These are phyloP conservation scores for Salmo trutta DNA, from an alignment of 2,797 vertebrate species.

Conservation along the genomic window DNA sequence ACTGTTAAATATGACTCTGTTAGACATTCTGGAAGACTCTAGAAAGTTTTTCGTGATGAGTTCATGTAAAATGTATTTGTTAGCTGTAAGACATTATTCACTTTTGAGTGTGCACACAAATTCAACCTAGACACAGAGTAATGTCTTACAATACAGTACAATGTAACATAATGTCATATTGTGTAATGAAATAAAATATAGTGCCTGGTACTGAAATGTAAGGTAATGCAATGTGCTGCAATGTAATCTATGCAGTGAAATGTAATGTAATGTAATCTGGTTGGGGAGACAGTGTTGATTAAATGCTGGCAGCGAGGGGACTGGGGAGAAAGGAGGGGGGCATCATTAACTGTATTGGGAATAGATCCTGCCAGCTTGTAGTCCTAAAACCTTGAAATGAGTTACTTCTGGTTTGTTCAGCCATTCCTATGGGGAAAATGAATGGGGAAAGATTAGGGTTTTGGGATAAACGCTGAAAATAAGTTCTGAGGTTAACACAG, in stretches of 20 bases:
- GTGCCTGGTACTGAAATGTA: neutral
- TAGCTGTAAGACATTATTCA: neutral
- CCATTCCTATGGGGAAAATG: no score
- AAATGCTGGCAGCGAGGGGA: neutral
- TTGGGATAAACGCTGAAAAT: no score
- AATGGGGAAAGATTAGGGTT: no score
- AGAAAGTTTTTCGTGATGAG: neutral
- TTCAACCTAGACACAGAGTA: neutral
- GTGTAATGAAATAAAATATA: neutral
- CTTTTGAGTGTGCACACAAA: neutral
- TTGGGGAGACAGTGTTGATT: constrained; percentile 25
- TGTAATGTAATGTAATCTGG: constrained; percentile 41
- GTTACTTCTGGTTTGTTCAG: no score
- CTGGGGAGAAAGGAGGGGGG: neutral
- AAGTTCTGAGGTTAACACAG: no score
- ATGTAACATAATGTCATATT: neutral
- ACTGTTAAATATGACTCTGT: neutral
- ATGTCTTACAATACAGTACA: constrained; percentile 20
- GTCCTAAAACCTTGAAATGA: no score
- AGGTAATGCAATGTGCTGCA: constrained; percentile 9
- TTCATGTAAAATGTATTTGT: neutral
- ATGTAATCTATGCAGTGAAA: constrained; percentile 29
- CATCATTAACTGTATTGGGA: neutral
- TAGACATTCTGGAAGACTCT: neutral
- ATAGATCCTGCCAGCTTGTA: neutral